phyloP scores from a whole-genome alignment of 2,797 vertebrate genomes.

The Galagoides demidoff region DNA sequence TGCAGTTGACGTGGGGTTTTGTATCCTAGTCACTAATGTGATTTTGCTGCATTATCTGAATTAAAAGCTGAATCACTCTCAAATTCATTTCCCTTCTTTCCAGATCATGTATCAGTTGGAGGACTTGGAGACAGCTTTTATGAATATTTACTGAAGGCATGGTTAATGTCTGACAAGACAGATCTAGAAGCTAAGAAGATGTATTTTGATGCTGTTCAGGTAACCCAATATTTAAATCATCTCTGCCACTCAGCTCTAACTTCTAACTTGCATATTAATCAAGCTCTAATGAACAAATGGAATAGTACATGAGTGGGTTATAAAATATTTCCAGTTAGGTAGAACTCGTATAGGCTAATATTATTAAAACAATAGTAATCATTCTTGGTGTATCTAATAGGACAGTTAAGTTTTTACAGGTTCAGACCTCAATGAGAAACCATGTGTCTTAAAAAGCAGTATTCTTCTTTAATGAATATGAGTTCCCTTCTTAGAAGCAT shows the following conservation, averaged over 20 bases:
- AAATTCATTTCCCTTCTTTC: constrained; percentile 80
- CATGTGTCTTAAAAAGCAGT: not conserved
- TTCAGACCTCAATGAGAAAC: constrained; percentile 13
- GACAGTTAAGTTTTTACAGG: not conserved
- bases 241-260: constrained; percentile 70
- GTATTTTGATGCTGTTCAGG: constrained; percentile 98
- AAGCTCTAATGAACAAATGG: constrained; percentile 47
- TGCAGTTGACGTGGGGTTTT: not conserved
- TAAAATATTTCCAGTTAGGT: not conserved
- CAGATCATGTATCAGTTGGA: constrained; percentile 98
- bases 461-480: not conserved
- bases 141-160: constrained; percentile 98
- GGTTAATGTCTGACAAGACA: constrained; percentile 98
- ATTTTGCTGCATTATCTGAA: constrained; percentile 72
- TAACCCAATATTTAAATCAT: constrained; percentile 85
- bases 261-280: constrained; percentile 70
- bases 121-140: constrained; percentile 99
- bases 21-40: constrained; percentile 67
- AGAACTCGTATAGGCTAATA: not conserved
- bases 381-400: not conserved
- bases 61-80: constrained; percentile 76
- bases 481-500: not conserved
- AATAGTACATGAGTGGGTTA: not conserved
- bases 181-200: constrained; percentile 97
- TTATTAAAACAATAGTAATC: not conserved